Conservation (phyloP, 1,140 invertebrate species). For the Anoplolepis gracilipes region DNA sequence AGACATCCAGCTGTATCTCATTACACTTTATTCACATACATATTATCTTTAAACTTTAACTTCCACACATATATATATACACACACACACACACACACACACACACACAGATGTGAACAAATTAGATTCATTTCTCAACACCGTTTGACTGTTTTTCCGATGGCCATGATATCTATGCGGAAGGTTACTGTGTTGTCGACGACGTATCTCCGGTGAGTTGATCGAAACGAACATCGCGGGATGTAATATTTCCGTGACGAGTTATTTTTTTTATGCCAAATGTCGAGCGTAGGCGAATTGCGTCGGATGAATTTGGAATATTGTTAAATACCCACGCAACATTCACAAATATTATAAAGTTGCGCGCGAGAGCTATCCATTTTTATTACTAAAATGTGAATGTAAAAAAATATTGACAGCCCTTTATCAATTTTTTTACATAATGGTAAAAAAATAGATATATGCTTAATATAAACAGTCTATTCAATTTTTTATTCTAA, state of each 20-base stretch:
- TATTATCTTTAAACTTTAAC: no score
- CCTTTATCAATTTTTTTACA: no score
- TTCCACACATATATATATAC: no score
- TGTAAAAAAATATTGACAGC: background rate
- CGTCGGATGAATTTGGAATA: constrained; percentile 9
- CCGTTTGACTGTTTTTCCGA: background rate
- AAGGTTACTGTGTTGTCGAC: background rate
- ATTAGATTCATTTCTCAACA: background rate
- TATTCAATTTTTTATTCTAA: constrained; percentile 23
- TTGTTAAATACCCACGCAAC: background rate
- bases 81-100: no score
- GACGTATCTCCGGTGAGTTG: background rate
- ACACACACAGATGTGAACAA: background rate
- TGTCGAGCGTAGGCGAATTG: background rate
- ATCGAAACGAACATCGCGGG: background rate
- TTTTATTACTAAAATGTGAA: background rate
- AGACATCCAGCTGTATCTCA: background rate
- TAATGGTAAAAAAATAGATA: no score
- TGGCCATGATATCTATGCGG: background rate
- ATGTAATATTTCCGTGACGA: background rate
- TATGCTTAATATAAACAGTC: background rate
- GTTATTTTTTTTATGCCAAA: constrained; percentile 8
- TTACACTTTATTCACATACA: background rate
- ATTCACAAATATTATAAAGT: background rate
- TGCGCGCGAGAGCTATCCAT: background rate